These are phyloP conservation scores for Halcyon senegalensis DNA, from an alignment of 2,113 vertebrate genomes.

Conservation along the genomic window DNA sequence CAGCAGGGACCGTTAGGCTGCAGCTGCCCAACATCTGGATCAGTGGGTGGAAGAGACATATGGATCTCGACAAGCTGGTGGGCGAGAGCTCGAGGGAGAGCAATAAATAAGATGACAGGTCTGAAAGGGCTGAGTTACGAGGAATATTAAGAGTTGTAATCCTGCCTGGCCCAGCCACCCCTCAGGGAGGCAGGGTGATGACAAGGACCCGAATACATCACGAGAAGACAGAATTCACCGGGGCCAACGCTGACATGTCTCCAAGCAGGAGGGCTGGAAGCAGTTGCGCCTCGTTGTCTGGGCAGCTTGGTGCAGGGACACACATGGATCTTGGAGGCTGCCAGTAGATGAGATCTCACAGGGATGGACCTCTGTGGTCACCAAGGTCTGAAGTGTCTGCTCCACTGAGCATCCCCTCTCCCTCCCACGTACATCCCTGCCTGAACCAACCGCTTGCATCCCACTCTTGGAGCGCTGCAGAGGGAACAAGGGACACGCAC, in stretches of 20 bases:
- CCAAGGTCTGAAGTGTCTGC: neutral
- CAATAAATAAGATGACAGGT: constrained; percentile 36
- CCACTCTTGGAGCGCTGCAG: neutral
- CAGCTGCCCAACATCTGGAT: constrained; percentile 55
- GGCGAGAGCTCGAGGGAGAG: constrained; percentile 12
- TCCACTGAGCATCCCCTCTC: neutral
- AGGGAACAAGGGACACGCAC: accelerated
- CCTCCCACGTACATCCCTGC: neutral
- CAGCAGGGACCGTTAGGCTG: neutral
- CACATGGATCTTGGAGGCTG: neutral
- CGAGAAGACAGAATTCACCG: neutral
- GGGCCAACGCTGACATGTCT: neutral
- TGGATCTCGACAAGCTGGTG: neutral
- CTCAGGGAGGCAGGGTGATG: neutral
- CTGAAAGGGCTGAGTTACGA: constrained; percentile 51
- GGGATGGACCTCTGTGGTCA: neutral
- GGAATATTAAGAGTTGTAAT: constrained; percentile 42
- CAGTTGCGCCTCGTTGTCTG: neutral
- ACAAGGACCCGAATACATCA: constrained; percentile 6
- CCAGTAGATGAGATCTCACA: neutral
- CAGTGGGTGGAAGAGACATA: constrained; percentile 1
- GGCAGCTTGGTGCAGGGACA: neutral
- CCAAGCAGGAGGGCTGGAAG: neutral
- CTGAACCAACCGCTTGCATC: neutral
- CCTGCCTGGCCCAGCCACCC: constrained; percentile 7